A percentile compares a stretch with the other conserved stretches of the same genome.
Conservation (phyloP, 2,888 invertebrate genomes). For the Koerneria pararmatus region DNA sequence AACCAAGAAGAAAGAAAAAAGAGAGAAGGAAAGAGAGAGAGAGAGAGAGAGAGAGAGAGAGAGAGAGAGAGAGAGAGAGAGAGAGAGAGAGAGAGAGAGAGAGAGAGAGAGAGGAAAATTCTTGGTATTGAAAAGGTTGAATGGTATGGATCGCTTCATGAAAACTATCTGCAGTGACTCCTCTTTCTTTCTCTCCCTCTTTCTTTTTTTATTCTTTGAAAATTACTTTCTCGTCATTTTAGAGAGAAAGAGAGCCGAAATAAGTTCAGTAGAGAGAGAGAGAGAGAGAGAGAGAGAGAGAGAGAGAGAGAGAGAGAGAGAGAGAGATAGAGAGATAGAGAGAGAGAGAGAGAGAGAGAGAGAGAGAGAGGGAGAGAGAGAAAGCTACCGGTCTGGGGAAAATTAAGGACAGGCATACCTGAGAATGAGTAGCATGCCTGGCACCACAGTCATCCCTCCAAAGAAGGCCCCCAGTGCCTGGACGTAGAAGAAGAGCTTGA, state of each 20-base stretch:
- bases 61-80: too few species aligned
- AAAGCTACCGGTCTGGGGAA: constrained; percentile 6
- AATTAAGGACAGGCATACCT: constrained; percentile 31
- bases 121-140: too few species aligned
- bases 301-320: neutral
- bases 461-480: constrained; percentile 51
- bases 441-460: constrained; percentile 57
- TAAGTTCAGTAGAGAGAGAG: neutral
- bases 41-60: too few species aligned
- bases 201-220: too few species aligned
- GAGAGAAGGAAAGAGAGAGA: too few species aligned
- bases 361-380: neutral
- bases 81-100: too few species aligned
- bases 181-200: too few species aligned
- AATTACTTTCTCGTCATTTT: too few species aligned
- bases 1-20: too few species aligned
- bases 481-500: constrained; percentile 13
- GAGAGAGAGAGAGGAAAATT: too few species aligned
- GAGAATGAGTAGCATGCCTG: constrained; percentile 57
- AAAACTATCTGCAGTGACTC: too few species aligned
- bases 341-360: neutral
- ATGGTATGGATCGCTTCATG: too few species aligned
- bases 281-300: neutral
- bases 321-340: neutral
- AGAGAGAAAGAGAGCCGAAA: neutral